Percentiles rank a stretch among this genome's conserved stretches.
Conservation (phyloP, 2,113 vertebrate genomes). For the Melanocharis versteri region DNA sequence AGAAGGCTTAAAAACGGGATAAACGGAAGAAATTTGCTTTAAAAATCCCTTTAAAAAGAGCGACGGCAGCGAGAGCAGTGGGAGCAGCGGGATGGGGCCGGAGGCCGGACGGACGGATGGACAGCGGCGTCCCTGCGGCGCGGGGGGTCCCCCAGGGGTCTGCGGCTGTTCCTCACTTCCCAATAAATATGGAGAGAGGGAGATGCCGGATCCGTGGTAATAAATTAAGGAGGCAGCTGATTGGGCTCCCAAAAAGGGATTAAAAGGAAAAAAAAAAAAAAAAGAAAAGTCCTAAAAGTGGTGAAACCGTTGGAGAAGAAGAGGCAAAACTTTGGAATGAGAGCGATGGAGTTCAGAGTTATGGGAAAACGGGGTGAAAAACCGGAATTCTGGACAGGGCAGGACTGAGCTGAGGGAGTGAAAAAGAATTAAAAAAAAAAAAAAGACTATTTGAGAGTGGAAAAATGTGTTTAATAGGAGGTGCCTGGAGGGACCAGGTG, state of each 20-base stretch:
- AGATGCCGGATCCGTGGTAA: constrained; percentile 77
- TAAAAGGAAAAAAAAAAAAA: neutral
- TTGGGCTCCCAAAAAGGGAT: constrained; percentile 28
- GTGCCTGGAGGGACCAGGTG: constrained; percentile 64
- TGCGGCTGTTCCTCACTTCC: constrained; percentile 14
- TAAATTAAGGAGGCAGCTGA: constrained; percentile 89
- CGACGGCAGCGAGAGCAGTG: neutral
- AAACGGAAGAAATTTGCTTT: constrained; percentile 14
- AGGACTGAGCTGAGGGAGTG: constrained; percentile 52
- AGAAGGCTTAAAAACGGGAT: constrained; percentile 62
- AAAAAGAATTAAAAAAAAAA: neutral
- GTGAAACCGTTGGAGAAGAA: constrained; percentile 61
- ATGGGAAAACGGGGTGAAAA: constrained; percentile 42
- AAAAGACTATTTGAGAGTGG: constrained; percentile 53
- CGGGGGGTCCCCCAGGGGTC: neutral
- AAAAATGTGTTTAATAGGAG: constrained; percentile 74
- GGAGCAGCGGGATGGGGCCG: constrained; percentile 39
- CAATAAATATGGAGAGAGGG: constrained; percentile 76
- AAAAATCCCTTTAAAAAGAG: constrained; percentile 75
- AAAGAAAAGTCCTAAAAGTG: constrained; percentile 14
- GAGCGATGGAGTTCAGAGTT: constrained; percentile 56
- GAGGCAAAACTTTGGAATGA: constrained; percentile 73
- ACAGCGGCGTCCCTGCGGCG: neutral
- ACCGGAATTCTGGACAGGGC: constrained; percentile 43
- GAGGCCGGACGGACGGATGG: neutral